These are phyloP conservation scores for Verasper variegatus DNA, from an alignment of 2,113 vertebrate species.

Conservation along the genomic window DNA sequence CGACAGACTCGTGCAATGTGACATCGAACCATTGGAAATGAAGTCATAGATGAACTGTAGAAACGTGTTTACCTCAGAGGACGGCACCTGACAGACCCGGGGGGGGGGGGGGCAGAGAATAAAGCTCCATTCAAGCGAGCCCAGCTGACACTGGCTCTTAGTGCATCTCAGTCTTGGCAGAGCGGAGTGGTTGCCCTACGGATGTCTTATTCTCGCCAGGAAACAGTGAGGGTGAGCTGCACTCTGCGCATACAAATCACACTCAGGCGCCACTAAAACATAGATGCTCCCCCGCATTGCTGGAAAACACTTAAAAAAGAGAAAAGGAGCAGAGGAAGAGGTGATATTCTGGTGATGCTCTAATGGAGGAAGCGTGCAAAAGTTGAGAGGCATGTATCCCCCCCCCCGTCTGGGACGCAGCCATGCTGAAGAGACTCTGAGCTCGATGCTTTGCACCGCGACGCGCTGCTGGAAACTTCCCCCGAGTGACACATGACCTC, in stretches of 20 bases:
- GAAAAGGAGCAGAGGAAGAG: conserved; percentile 35
- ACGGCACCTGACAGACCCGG: conserved; percentile 57
- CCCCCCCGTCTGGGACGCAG: conserved; percentile 38
- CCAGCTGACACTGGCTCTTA: conserved; percentile 76
- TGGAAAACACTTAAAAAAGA: conserved; percentile 57
- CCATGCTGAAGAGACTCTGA: conserved; percentile 47
- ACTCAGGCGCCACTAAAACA: conserved; percentile 66
- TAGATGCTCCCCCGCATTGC: conserved; percentile 57
- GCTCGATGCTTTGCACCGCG: conserved; percentile 1
- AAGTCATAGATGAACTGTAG: conserved; percentile 36
- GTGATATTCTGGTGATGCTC: conserved; percentile 63
- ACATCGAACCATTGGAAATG: conserved; percentile 25
- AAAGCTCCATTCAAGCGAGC: conserved; percentile 76
- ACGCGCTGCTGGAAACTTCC: conserved; percentile 6
- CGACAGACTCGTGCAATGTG: conserved; percentile 16
- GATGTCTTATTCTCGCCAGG: conserved; percentile 78
- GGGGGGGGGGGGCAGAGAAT: conserved; percentile 38
- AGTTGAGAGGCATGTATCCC: conserved; percentile 40
- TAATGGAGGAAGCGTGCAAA: conserved; percentile 68
- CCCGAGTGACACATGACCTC: not conserved
- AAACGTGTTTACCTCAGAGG: conserved; percentile 50
- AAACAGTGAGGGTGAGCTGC: conserved; percentile 66
- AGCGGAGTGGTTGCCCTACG: conserved; percentile 72
- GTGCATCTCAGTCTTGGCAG: conserved; percentile 72
- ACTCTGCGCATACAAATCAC: conserved; percentile 73